Percentiles rank a stretch among this genome's conserved stretches.
phyloP scores from a whole-genome alignment of 2,113 vertebrate genomes.

The Nyctibius bracteatus region DNA sequence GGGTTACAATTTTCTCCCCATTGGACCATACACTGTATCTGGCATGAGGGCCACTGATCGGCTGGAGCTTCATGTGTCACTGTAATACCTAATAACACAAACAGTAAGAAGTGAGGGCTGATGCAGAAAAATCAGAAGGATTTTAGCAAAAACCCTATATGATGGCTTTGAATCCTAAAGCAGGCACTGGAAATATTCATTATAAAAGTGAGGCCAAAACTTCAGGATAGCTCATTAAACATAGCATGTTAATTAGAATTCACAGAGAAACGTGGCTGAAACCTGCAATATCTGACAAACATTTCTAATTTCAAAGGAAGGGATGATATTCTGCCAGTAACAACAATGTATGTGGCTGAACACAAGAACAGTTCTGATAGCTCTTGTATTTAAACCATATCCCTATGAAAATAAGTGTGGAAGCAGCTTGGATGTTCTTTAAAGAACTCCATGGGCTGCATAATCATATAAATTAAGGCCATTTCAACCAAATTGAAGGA shows the following conservation, averaged over 20 bases:
- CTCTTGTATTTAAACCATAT: constrained; percentile 72
- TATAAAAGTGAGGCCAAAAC: neutral
- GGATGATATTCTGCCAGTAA: constrained; percentile 67
- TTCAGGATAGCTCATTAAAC: neutral
- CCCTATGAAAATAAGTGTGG: constrained; percentile 65
- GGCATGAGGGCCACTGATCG: neutral
- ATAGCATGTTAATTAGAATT: constrained; percentile 13
- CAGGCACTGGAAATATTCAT: neutral
- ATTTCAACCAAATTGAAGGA: constrained; percentile 59
- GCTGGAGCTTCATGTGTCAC: neutral
- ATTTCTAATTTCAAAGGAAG: constrained; percentile 60
- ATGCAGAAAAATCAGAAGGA: neutral
- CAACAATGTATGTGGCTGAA: constrained; percentile 59
- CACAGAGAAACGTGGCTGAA: constrained; percentile 31
- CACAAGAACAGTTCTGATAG: constrained; percentile 60
- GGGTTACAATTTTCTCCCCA: neutral
- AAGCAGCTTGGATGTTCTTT: constrained; percentile 68
- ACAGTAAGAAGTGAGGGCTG: neutral
- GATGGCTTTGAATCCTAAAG: neutral
- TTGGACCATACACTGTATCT: neutral
- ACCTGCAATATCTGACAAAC: constrained; percentile 23
- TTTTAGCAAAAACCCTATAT: neutral
- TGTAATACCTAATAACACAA: neutral
- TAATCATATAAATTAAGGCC: constrained; percentile 69
- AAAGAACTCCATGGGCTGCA: constrained; percentile 62